phyloP scores from a whole-genome alignment of 2,797 vertebrate genomes.

The Luscinia megarhynchos region DNA sequence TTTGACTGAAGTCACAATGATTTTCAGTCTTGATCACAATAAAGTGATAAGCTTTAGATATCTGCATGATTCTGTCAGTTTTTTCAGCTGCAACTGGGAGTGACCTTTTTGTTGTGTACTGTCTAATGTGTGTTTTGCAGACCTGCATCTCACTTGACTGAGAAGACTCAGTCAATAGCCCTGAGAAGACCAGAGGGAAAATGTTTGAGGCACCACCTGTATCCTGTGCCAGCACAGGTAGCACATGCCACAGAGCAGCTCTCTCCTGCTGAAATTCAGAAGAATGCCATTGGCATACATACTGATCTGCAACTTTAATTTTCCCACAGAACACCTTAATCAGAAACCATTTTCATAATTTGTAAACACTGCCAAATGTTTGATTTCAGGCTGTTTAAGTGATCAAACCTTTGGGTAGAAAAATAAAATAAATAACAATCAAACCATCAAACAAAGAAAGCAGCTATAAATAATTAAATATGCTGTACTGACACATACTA shows the following conservation, averaged over 20 bases:
- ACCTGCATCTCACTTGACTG: background rate
- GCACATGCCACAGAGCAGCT: background rate
- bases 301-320: slow-evolving; percentile 2
- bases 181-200: background rate
- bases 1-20: background rate
- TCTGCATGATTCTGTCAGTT: background rate
- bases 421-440: slow-evolving; percentile 16
- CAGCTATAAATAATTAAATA: slow-evolving; percentile 51
- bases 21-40: background rate
- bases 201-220: accelerated
- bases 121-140: background rate
- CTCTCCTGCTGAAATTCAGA: background rate
- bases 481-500: background rate
- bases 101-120: background rate
- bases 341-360: slow-evolving; percentile 48
- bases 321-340: background rate
- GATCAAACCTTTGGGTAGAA: slow-evolving; percentile 10
- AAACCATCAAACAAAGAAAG: slow-evolving; percentile 24
- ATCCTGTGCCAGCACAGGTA: background rate
- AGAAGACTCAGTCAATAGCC: background rate
- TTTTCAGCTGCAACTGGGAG: background rate
- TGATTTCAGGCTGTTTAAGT: slow-evolving; percentile 29
- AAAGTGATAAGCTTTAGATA: background rate
- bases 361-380: slow-evolving; percentile 37
- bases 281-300: background rate